Percentiles rank a stretch among this genome's conserved stretches.
Conservation (phyloP, 2,797 vertebrate genomes). For the Chaunax sp. region DNA sequence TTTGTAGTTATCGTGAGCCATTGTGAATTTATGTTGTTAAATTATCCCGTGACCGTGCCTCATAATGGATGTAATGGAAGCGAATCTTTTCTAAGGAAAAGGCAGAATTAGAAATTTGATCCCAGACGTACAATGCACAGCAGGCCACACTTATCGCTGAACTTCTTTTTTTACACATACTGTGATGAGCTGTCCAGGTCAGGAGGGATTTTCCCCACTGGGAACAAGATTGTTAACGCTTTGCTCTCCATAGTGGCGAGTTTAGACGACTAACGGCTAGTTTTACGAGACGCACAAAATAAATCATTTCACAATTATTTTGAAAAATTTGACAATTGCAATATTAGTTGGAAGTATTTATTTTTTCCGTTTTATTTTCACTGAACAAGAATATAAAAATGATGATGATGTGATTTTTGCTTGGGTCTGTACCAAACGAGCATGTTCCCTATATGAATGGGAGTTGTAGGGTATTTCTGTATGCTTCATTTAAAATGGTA, state of each 20-base stretch:
- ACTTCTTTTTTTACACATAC: constrained; percentile 60
- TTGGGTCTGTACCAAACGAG: too few species aligned
- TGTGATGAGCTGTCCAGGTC: constrained; percentile 75
- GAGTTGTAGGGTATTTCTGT: too few species aligned
- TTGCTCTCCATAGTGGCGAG: constrained; percentile 34
- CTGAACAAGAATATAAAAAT: too few species aligned
- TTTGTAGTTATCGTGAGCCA: constrained; percentile 55
- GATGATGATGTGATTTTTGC: too few species aligned
- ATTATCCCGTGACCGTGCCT: constrained; percentile 65
- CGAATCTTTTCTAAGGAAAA: constrained; percentile 77
- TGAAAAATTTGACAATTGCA: too few species aligned
- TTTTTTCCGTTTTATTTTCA: too few species aligned
- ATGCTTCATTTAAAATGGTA: neutral
- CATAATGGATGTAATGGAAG: constrained; percentile 72
- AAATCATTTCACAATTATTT: too few species aligned
- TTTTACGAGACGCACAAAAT: too few species aligned
- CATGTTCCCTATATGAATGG: too few species aligned
- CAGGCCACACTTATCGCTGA: constrained; percentile 61
- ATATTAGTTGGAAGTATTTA: too few species aligned
- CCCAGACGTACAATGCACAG: constrained; percentile 52
- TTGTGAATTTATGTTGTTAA: constrained; percentile 67
- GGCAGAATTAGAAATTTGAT: constrained; percentile 74
- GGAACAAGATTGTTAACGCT: constrained; percentile 73
- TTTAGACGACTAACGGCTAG: too few species aligned
- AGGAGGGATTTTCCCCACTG: constrained; percentile 71